Conservation (phyloP, 1,140 invertebrate genomes). For the Colletes gigas region DNA sequence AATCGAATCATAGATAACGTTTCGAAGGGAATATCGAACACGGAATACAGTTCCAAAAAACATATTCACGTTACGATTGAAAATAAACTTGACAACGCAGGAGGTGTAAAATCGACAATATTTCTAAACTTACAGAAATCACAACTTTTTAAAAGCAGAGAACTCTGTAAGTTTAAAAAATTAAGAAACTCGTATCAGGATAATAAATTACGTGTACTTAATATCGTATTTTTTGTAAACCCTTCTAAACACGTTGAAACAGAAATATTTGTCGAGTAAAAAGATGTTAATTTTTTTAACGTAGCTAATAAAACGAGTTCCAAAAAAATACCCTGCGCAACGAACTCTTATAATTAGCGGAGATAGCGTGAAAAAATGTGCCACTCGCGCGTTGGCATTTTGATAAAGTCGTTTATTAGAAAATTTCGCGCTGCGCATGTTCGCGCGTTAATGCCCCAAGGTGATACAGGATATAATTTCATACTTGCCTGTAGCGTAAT, state of each 20-base stretch:
- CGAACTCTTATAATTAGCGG: neutral
- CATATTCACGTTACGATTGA: neutral
- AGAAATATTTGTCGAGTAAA: too few relatives aligned
- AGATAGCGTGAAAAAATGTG: neutral
- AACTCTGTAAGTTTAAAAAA: too few relatives aligned
- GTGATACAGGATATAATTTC: conserved; percentile 24
- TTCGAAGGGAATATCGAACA: neutral
- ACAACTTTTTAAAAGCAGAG: too few relatives aligned
- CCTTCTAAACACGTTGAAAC: too few relatives aligned
- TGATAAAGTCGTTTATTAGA: neutral
- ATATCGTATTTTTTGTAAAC: too few relatives aligned
- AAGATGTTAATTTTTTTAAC: neutral
- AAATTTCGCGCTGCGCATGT: conserved; percentile 4
- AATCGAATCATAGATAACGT: neutral
- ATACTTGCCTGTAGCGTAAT: conserved; percentile 10
- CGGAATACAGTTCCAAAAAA: neutral
- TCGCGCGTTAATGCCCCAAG: neutral
- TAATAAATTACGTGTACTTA: too few relatives aligned
- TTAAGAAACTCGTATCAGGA: too few relatives aligned
- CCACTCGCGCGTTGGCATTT: neutral
- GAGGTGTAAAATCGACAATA: too few relatives aligned
- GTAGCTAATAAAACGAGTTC: neutral
- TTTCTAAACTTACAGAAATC: too few relatives aligned
- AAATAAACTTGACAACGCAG: neutral
- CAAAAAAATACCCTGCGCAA: neutral